phyloP scores from a whole-genome alignment of 2,113 vertebrate species.

The Columbina picui region DNA sequence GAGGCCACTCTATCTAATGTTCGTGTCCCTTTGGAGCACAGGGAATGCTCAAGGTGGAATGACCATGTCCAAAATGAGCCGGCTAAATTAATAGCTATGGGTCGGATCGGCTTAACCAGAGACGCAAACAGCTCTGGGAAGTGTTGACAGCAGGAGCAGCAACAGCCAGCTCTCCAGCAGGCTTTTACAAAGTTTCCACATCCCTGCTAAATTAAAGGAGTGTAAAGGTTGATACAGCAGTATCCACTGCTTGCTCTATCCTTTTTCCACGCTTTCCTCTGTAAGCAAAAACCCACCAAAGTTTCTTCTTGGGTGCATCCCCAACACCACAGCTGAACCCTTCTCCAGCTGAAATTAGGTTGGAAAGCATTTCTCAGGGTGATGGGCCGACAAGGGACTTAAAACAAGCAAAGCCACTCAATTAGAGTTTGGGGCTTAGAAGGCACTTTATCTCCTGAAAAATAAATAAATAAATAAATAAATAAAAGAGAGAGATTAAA shows the following conservation, averaged over 20 bases:
- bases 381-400: background rate
- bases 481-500: slow-evolving; percentile 60
- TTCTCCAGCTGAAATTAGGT: background rate
- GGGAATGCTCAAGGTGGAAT: background rate
- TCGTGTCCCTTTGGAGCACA: background rate
- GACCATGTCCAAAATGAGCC: background rate
- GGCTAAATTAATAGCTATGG: background rate
- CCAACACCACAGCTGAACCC: background rate
- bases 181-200: background rate
- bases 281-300: background rate
- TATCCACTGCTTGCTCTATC: background rate
- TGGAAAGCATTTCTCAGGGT: slow-evolving; percentile 15
- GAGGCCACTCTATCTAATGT: background rate
- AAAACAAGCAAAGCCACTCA: slow-evolving; percentile 55
- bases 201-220: background rate
- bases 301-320: background rate
- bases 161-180: background rate
- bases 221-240: background rate
- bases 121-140: background rate
- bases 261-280: background rate
- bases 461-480: slow-evolving; percentile 47
- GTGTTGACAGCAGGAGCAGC: background rate
- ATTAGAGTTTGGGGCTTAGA: slow-evolving; percentile 63
- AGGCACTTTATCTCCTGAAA: slow-evolving; percentile 61
- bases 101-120: background rate